Conservation (phyloP, 2,113 vertebrate species). For the Athene noctua region DNA sequence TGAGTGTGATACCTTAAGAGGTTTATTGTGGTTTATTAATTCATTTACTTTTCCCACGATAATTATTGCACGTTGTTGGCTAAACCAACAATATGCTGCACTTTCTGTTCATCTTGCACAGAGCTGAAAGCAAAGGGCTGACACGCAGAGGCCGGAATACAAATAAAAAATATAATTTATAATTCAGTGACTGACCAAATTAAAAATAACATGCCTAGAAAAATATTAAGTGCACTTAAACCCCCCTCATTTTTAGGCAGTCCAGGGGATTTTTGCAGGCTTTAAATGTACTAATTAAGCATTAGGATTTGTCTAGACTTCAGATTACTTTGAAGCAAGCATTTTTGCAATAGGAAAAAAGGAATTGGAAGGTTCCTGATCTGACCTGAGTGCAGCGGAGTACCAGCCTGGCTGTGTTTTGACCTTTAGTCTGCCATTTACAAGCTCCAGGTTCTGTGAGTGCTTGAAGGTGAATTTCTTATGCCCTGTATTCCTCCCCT, state of each 20-base stretch:
- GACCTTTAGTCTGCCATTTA: not conserved
- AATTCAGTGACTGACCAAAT: not conserved
- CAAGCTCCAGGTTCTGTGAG: not conserved
- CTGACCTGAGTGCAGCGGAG: not conserved
- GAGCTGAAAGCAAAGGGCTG: not conserved
- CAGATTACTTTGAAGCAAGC: not conserved
- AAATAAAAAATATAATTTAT: conserved; percentile 6
- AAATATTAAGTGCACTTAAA: not conserved
- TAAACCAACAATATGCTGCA: not conserved
- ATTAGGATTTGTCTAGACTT: not conserved
- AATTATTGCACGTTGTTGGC: not conserved
- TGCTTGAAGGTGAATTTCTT: conserved; percentile 55
- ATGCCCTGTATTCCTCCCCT: conserved; percentile 14
- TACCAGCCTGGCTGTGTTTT: not conserved
- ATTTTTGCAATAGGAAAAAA: not conserved
- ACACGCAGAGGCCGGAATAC: not conserved
- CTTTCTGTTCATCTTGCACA: not conserved
- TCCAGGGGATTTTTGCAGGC: not conserved
- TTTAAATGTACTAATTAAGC: conserved; percentile 12
- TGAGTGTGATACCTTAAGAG: not conserved
- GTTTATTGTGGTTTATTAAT: conserved; percentile 30
- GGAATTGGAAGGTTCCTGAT: not conserved
- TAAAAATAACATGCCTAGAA: not conserved
- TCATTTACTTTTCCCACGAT: conserved; percentile 17
- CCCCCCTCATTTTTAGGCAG: not conserved